phyloP scores from a whole-genome alignment of 2,797 vertebrate genomes.

The Linurgus olivaceus region DNA sequence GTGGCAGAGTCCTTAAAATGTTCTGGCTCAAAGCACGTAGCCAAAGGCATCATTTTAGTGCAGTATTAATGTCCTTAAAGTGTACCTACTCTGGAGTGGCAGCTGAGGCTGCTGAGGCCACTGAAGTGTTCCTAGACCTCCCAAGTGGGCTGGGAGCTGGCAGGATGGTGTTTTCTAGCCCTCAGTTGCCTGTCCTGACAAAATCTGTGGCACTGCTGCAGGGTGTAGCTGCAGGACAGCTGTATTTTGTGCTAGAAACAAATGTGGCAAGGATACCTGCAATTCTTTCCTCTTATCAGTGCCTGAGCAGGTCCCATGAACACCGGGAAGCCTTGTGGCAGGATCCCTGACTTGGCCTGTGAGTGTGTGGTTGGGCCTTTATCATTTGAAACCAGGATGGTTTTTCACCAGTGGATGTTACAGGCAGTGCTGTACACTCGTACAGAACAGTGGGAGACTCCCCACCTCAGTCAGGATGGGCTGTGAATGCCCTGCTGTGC shows the following conservation, averaged over 20 bases:
- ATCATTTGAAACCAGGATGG: background rate
- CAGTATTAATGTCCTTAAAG: background rate
- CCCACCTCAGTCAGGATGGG: background rate
- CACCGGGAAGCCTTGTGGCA: background rate
- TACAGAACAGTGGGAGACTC: background rate
- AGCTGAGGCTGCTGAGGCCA: background rate
- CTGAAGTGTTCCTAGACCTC: background rate
- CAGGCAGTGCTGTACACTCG: rapidly evolving
- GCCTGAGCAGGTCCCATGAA: background rate
- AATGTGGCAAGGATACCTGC: background rate
- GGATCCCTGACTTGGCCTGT: rapidly evolving
- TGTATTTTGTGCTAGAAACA: background rate
- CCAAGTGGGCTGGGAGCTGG: background rate
- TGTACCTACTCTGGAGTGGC: background rate
- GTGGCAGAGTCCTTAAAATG: background rate
- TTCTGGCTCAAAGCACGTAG: background rate
- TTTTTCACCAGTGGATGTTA: background rate
- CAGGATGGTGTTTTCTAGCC: background rate
- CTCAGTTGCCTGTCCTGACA: background rate
- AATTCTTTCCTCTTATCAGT: background rate
- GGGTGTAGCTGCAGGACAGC: background rate
- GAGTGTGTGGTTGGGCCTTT: background rate
- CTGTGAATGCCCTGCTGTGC: background rate
- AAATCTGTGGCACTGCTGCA: background rate
- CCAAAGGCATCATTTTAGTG: background rate